Conservation (phyloP, 2,888 invertebrate genomes). For the Malthinus flaveolus region DNA sequence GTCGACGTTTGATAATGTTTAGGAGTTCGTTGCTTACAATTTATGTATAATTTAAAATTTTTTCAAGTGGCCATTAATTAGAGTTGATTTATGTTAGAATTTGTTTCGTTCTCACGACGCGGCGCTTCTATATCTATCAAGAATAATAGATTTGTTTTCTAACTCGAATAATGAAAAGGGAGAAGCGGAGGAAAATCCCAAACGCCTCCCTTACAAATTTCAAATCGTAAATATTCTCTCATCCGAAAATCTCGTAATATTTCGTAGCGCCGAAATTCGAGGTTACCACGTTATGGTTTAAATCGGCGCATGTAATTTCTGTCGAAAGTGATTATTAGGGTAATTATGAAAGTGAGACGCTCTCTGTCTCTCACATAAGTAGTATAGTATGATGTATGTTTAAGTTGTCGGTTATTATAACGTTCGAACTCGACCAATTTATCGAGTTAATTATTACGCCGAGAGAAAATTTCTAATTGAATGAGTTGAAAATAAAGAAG, state of each 20-base stretch:
- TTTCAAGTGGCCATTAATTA: conserved; percentile 17
- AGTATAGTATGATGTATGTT: conserved; percentile 12
- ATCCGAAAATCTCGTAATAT: conserved; percentile 14
- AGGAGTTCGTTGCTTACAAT: conserved; percentile 10
- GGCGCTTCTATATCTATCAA: no score
- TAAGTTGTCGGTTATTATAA: conserved; percentile 2
- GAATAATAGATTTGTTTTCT: conserved; percentile 1
- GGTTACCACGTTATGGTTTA: conserved; percentile 36
- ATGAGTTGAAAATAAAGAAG: background rate
- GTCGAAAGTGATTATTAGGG: conserved; percentile 37
- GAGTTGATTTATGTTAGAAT: conserved; percentile 8
- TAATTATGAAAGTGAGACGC: conserved; percentile 34
- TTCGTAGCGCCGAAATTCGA: conserved; percentile 29
- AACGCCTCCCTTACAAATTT: conserved; percentile 23
- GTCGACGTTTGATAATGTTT: conserved; percentile 11
- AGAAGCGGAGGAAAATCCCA: conserved; percentile 13
- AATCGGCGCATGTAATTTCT: conserved; percentile 37
- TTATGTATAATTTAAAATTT: conserved; percentile 7
- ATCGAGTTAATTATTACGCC: conserved; percentile 26
- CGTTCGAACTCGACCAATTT: conserved; percentile 17
- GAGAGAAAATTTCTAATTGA: background rate
- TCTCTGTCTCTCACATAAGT: no score
- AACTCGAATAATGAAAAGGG: conserved; percentile 25
- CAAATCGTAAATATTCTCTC: conserved; percentile 14
- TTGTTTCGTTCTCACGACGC: background rate